These are phyloP conservation scores for Chloropsis cyanopogon DNA, from an alignment of 2,113 vertebrate genomes.

Conservation along the genomic window DNA sequence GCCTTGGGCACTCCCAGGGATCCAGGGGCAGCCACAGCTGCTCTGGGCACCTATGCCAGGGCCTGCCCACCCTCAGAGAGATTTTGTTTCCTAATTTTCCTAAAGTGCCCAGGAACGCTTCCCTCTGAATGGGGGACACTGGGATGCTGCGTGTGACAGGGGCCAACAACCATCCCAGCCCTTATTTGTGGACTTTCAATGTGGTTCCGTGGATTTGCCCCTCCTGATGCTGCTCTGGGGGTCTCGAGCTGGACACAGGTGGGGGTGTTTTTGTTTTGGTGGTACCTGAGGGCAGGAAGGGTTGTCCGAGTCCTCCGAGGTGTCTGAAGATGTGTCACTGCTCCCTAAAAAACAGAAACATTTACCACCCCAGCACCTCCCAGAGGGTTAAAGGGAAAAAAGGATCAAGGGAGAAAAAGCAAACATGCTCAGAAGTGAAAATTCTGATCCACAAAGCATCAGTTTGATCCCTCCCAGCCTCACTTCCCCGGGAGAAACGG, in stretches of 20 bases:
- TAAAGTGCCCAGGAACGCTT: no score
- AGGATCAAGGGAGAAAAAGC: neutral
- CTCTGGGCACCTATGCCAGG: neutral
- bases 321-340: slow-evolving; percentile 20
- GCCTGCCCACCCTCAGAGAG: neutral
- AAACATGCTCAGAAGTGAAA: fast-evolving
- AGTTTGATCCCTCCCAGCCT: neutral
- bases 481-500: fast-evolving
- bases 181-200: fast-evolving
- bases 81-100: neutral
- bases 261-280: fast-evolving
- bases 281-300: slow-evolving; percentile 27
- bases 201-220: fast-evolving
- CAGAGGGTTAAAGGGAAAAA: neutral
- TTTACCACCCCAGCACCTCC: neutral
- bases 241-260: fast-evolving
- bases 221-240: neutral
- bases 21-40: neutral
- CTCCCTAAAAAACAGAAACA: slow-evolving; percentile 22
- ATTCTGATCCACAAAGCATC: neutral
- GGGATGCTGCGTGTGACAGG: fast-evolving
- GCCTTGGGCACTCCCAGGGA: neutral
- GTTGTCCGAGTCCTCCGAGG: neutral
- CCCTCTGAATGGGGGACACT: fast-evolving
- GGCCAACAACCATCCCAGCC: no score